Base-by-base conservation (phyloP, 2,113 vertebrate genomes). In the Sebastes fasciatus region DNA sequence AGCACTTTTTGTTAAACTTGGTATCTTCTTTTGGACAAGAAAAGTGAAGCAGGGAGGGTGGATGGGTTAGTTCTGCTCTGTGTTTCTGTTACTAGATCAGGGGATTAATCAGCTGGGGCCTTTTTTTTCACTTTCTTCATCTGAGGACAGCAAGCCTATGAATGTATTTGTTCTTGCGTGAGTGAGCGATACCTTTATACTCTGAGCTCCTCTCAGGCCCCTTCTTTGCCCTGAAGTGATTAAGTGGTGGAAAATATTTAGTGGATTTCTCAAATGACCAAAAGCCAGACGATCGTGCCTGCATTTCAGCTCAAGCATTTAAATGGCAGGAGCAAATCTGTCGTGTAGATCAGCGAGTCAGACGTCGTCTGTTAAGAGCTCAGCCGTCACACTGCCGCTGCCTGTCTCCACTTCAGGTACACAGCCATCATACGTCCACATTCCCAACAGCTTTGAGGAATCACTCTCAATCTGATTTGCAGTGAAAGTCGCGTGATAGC, bases 91-190 rank as follows among this genome's bases (percentile, higher is more conserved):
- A 16, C 40, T 17, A 40, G 55, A 83, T 34, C 55, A 60, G 70
- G 52, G 52, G 21, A 52, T 74, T 51, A 62, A 87, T 84, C 61
- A 66, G 7, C 42, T 43, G 17, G 48, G 49, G 69, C 62, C 68
- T 91, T 93, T 79, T 87, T 88, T 91, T 90, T 94, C 94, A 34
- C 34, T 92, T 91, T 92, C 63, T 64, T 74, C 72, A 71, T 69
- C 55, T 75, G 74, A 63, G 69, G 48, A 79, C 61, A 77, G 67
- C n/a, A 64, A 83, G 78, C 74, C 51, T 60, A 55, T 85, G 79
- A 90, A 88, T 90, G 85, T 88, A 86, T 88, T 74, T 49, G 79
- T 83, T 91, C 75, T 34, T 83, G 80, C 73, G 57, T 84, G 77
- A 74, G 68, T 66, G 75, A 87, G 79, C 67, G 76, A 12, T 57